Percentiles rank a stretch among this genome's conserved stretches.
These are phyloP conservation scores for Edolisoma coerulescens DNA, from an alignment of 2,113 vertebrate species.

Conservation along the genomic window DNA sequence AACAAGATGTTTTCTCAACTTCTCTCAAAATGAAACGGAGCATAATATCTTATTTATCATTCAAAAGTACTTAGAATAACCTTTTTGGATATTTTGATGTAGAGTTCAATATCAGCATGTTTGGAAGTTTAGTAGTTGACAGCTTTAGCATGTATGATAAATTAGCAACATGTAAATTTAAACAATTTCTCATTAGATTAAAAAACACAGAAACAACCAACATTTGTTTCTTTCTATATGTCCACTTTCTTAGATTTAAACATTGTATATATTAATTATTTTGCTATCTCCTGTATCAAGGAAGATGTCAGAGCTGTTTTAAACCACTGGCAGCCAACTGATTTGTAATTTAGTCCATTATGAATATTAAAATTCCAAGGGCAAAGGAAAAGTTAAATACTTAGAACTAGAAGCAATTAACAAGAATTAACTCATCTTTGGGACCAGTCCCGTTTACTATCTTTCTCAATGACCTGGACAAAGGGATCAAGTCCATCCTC, in stretches of 20 bases:
- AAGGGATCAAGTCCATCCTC: neutral
- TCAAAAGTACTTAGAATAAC: neutral
- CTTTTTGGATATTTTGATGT: neutral
- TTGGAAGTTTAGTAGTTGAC: neutral
- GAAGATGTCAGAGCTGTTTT: neutral
- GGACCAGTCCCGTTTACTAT: neutral
- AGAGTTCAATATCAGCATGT: neutral
- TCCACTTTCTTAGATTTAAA: neutral
- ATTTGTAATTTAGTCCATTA: neutral
- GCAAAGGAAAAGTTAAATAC: neutral
- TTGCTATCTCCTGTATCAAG: neutral
- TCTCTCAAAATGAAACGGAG: neutral
- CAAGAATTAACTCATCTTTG: neutral
- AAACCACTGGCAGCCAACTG: neutral
- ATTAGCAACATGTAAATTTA: neutral
- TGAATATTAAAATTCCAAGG: neutral
- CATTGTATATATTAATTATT: neutral
- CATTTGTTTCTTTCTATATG: neutral
- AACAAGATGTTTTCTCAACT: neutral
- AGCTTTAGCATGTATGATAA: neutral
- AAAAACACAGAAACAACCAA: neutral
- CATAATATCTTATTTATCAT: neutral
- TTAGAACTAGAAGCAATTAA: neutral
- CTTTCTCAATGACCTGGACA: accelerated
- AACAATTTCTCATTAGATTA: neutral